Base-by-base conservation (phyloP, 2,888 invertebrate genomes). In the Hydriomena furcata region DNA sequence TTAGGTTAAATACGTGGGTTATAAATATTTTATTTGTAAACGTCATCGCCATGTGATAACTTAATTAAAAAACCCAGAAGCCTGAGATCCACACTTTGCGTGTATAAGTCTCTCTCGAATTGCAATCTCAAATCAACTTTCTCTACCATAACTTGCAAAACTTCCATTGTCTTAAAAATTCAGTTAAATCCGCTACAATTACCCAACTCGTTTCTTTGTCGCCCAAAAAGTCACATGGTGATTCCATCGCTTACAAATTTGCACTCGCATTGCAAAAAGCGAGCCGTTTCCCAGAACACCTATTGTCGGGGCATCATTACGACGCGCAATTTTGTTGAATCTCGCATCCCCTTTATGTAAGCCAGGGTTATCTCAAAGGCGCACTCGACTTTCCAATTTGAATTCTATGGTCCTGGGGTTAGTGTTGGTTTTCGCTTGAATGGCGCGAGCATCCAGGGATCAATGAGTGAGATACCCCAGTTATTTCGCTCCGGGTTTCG, bases 321-420 rank as follows among this genome's bases (percentile, higher is more conserved):
- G 71, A 75, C 77, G 80, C 79, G 84, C 87, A 85, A 86, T 86
- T 87, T 82, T 76, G 82, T 76, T 73, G 75, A 79, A 74, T 74
- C 82, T 78, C 72, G 74, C 77, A 82, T 84, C 84, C 87, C 87
- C 84, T 84, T 84, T 87, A 87, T 85, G 83, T 88, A 86, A 82
- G 83, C 78, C 73, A 71, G 68, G 73, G 72, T 75, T 80, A 81
- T 76, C 82, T 82, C 73, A 73, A 84, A 76, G 23, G 34, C 23
- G 7, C 6, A 35, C 7, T 13, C 5, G 1, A 25, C 60, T 62
- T 46, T 2, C 27, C 0, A 73, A 56, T 64, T 45, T 60, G 20
- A 44, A 58, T 68, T 58, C 43, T 76, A 66, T 25, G 0, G 0
- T 1, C 0, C 1, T 0, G 0, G 0, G 0, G 0, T 0, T 50